phyloP scores from a whole-genome alignment of 2,888 invertebrate species.

The Meteorus cinctellus region DNA sequence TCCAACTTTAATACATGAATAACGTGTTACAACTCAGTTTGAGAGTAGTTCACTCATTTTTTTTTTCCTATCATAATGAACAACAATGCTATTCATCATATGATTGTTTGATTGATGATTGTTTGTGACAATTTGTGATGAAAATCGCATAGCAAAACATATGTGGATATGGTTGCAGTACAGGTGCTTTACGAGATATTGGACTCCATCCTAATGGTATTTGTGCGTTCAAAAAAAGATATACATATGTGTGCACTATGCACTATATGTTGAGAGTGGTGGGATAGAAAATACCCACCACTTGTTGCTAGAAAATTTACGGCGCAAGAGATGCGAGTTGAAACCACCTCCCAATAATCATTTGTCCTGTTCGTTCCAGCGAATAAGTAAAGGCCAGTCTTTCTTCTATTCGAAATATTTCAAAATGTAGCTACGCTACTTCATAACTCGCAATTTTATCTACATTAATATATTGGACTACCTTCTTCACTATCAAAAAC shows the following conservation, averaged over 20 bases:
- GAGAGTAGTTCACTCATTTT: neutral
- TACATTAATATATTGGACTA: neutral
- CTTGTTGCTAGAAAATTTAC: conserved; percentile 45
- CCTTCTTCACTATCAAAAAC: neutral
- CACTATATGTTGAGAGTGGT: neutral
- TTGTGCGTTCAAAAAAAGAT: neutral
- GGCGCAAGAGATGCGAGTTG: conserved; percentile 26
- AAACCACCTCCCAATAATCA: conserved; percentile 24
- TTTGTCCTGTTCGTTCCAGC: conserved; percentile 22
- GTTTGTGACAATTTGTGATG: too few relatives aligned
- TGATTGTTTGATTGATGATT: too few relatives aligned
- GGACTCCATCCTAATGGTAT: neutral
- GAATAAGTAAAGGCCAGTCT: conserved; percentile 15
- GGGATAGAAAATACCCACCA: conserved; percentile 38
- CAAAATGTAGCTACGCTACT: neutral
- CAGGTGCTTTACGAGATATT: too few relatives aligned
- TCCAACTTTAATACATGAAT: conserved; percentile 44
- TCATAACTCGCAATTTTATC: neutral
- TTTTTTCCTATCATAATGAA: neutral
- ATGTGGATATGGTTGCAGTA: too few relatives aligned
- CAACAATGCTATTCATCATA: too few relatives aligned
- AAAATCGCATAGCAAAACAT: too few relatives aligned
- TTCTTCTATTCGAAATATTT: neutral
- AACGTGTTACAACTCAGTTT: neutral
- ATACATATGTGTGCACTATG: neutral